These are phyloP conservation scores for Lutjanus erythropterus DNA, from an alignment of 2,113 vertebrate species.

Conservation along the genomic window DNA sequence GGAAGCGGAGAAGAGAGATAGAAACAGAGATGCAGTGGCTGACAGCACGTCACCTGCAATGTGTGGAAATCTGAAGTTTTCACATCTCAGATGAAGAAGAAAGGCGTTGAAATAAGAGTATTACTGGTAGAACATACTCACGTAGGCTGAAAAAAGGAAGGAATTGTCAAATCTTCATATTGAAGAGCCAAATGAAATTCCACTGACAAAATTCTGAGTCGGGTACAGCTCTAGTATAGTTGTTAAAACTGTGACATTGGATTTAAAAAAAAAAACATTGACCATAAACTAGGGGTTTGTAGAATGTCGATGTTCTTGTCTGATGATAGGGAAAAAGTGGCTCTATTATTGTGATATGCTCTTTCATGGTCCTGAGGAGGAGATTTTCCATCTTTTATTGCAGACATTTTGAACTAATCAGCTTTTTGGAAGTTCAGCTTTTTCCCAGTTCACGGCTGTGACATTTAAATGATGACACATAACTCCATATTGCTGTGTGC, in stretches of 20 bases:
- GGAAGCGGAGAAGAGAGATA: too few relatives aligned
- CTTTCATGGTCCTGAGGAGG: neutral
- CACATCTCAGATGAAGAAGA: too few relatives aligned
- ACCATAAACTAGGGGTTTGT: neutral
- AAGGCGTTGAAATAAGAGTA: too few relatives aligned
- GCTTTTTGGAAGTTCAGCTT: neutral
- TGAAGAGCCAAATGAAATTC: too few relatives aligned
- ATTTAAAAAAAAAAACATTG: neutral
- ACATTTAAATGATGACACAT: conserved; percentile 13
- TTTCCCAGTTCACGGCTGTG: neutral
- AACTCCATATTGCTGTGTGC: neutral
- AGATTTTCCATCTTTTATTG: conserved; percentile 7
- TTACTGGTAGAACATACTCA: too few relatives aligned
- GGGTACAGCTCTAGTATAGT: too few relatives aligned
- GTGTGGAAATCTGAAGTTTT: too few relatives aligned
- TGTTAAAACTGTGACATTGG: neutral
- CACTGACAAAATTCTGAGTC: too few relatives aligned
- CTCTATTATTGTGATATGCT: neutral
- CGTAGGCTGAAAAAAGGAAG: too few relatives aligned
- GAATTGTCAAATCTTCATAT: too few relatives aligned
- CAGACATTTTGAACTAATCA: conserved; percentile 2
- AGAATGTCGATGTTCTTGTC: neutral
- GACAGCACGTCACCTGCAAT: too few relatives aligned
- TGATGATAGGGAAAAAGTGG: neutral
- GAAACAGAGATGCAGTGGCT: too few relatives aligned